A percentile compares a stretch with the other conserved stretches of the same genome.
Conservation (phyloP, 2,113 vertebrate genomes). For the Elgaria multicarinata region DNA sequence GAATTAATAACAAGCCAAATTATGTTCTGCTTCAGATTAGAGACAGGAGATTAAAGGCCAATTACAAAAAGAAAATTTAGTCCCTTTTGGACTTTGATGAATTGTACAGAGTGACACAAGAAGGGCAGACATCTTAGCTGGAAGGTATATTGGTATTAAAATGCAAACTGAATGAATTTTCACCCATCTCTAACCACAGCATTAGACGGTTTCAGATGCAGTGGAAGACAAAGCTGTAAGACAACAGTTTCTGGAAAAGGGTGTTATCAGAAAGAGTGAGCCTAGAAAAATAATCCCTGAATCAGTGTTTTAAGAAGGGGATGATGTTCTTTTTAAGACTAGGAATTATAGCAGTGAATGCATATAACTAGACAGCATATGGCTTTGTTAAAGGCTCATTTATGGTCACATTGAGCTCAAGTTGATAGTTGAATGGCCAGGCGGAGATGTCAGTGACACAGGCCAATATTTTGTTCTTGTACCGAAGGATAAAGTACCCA, state of each 20-base stretch:
- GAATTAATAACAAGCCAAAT: neutral
- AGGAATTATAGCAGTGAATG: neutral
- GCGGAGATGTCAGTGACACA: neutral
- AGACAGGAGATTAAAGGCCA: neutral
- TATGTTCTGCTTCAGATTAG: neutral
- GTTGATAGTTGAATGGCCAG: neutral
- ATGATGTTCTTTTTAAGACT: neutral
- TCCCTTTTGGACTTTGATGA: neutral
- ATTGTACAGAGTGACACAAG: neutral
- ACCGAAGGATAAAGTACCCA: neutral
- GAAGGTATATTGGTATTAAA: no score
- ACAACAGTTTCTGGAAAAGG: neutral
- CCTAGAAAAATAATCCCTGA: neutral
- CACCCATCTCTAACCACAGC: neutral
- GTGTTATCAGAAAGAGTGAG: neutral
- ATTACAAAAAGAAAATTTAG: neutral
- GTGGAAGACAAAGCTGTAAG: neutral
- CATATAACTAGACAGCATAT: neutral
- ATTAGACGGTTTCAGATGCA: neutral
- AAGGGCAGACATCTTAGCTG: neutral
- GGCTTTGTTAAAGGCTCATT: neutral
- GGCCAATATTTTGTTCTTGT: conserved; percentile 19
- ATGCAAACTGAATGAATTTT: no score
- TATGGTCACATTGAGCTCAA: neutral
- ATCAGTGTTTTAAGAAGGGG: neutral